Conservation (phyloP, 1,140 invertebrate genomes). For the Anastatus disparis region DNA sequence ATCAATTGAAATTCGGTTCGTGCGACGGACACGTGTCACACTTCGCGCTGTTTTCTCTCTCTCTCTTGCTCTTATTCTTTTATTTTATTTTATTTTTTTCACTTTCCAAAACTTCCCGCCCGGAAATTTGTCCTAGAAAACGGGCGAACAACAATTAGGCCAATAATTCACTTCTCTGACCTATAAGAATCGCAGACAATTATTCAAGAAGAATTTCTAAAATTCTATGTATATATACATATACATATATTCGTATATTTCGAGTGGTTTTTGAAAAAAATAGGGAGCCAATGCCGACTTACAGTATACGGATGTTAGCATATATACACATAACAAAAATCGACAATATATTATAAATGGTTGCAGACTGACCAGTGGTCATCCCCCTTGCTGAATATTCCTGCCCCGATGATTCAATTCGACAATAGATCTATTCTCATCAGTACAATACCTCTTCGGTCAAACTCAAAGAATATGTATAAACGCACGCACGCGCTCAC, state of each 20-base stretch:
- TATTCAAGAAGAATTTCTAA: conserved; percentile 42
- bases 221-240: too few relatives aligned
- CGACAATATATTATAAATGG: too few relatives aligned
- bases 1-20: conserved; percentile 25
- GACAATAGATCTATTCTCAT: conserved; percentile 58
- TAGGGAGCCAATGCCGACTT: too few relatives aligned
- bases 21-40: conserved; percentile 39
- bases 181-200: conserved; percentile 19
- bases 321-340: too few relatives aligned
- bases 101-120: neutral
- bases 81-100: too few relatives aligned
- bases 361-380: conserved; percentile 58
- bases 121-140: conserved; percentile 57
- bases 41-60: neutral
- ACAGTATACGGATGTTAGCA: too few relatives aligned
- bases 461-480: conserved; percentile 61
- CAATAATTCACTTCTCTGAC: conserved; percentile 62
- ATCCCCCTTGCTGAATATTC: conserved; percentile 54
- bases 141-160: conserved; percentile 57
- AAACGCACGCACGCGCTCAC: too few relatives aligned
- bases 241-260: conserved; percentile 18
- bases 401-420: conserved; percentile 60
- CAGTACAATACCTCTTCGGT: conserved; percentile 59
- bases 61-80: too few relatives aligned
- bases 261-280: conserved; percentile 8